Conservation (phyloP, 2,113 vertebrate genomes). For the Sigmodon hispidus region DNA sequence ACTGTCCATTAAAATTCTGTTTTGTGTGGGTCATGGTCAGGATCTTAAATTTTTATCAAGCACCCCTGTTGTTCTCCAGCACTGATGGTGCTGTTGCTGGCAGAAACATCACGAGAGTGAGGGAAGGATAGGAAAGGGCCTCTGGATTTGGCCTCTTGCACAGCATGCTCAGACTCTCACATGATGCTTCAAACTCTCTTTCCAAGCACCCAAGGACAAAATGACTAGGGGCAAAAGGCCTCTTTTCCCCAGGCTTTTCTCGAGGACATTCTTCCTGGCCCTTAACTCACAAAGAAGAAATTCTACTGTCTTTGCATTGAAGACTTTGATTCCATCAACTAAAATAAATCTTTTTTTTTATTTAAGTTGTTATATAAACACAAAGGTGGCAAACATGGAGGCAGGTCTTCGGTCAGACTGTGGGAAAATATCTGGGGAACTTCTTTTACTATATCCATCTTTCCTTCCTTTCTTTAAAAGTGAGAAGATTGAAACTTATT, state of each 20-base stretch:
- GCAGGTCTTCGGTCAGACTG: not conserved
- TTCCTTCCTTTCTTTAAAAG: not conserved
- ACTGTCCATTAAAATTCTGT: not conserved
- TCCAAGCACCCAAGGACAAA: fast-evolving
- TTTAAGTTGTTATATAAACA: not conserved
- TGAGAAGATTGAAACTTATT: not conserved
- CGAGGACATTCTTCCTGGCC: no score
- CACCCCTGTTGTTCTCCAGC: not conserved
- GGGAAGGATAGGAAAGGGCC: fast-evolving
- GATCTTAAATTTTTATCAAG: not conserved
- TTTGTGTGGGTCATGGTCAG: not conserved
- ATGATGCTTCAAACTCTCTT: not conserved
- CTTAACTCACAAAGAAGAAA: no score
- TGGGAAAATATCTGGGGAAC: no score
- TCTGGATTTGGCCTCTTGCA: not conserved
- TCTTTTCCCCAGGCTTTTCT: no score
- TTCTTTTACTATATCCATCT: not conserved
- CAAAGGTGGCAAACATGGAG: not conserved
- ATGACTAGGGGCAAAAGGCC: fast-evolving
- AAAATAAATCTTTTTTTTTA: not conserved
- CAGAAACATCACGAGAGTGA: no score
- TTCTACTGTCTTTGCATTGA: not conserved
- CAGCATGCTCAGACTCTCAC: not conserved
- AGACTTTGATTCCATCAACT: not conserved
- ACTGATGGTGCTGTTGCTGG: not conserved